These are phyloP conservation scores for Meteorus cinctellus DNA, from an alignment of 2,888 invertebrate genomes.

Conservation along the genomic window DNA sequence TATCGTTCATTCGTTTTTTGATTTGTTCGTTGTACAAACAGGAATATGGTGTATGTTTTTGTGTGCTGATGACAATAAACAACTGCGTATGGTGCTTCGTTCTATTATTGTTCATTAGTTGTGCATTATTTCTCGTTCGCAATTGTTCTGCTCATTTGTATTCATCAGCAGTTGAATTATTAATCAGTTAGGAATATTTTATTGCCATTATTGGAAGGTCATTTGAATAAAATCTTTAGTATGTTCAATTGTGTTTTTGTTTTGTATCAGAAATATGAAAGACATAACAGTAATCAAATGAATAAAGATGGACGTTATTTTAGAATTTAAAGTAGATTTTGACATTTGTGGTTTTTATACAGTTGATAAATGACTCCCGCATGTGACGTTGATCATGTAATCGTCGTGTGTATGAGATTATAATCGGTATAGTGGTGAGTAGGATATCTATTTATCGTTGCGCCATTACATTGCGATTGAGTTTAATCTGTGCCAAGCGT, in stretches of 20 bases:
- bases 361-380: constrained; percentile 7
- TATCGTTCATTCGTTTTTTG: not conserved
- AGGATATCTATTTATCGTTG: constrained; percentile 15
- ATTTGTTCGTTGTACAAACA: not conserved
- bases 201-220: not conserved
- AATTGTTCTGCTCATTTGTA: no score
- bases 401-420: constrained; percentile 16
- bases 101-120: not conserved
- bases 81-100: not conserved
- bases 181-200: not conserved
- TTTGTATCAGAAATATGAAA: not conserved
- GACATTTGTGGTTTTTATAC: not conserved
- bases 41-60: not conserved
- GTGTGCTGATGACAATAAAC: not conserved
- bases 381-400: constrained; percentile 37
- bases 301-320: not conserved
- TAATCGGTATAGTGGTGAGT: constrained; percentile 4
- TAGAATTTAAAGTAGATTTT: not conserved
- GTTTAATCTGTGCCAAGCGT: constrained; percentile 32
- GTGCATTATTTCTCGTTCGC: not conserved
- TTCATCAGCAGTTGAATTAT: not conserved
- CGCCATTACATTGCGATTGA: constrained; percentile 29
- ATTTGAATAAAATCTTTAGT: not conserved
- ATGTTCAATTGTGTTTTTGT: not conserved
- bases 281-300: not conserved